Conservation (phyloP, 1,140 invertebrate genomes). For the Melanaphis sacchari region DNA sequence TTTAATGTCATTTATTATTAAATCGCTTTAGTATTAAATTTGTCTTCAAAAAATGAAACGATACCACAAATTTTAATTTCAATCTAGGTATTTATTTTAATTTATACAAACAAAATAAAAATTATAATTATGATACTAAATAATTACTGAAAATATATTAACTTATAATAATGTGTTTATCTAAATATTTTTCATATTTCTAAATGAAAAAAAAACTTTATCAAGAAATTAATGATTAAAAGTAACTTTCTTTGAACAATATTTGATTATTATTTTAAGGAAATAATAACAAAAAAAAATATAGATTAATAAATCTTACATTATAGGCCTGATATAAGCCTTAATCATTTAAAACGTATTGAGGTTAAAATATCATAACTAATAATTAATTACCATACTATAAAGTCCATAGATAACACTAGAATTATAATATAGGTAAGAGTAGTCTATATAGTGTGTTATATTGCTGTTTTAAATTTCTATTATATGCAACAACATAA, state of each 20-base stretch:
- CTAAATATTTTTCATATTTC: slow-evolving; percentile 5
- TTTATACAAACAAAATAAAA: slow-evolving; percentile 4
- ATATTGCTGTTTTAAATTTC: neutral
- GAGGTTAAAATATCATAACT: neutral
- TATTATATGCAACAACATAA: neutral
- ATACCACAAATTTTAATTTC: neutral
- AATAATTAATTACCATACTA: neutral
- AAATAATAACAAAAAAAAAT: neutral
- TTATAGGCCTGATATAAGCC: neutral
- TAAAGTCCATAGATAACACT: neutral
- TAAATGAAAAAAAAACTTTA: neutral
- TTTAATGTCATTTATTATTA: neutral
- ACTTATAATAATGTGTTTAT: slow-evolving; percentile 4
- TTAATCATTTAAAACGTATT: neutral
- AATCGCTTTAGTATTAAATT: neutral
- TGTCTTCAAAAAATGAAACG: neutral
- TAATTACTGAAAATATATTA: neutral
- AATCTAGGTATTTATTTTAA: neutral
- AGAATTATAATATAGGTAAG: neutral
- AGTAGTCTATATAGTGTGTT: neutral
- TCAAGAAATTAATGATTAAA: neutral
- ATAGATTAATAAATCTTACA: neutral
- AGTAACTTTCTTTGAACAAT: neutral
- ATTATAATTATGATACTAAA: neutral
- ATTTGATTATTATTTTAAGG: neutral